Conservation (phyloP, 2,888 invertebrate genomes). For the Spicauda simplicius region DNA sequence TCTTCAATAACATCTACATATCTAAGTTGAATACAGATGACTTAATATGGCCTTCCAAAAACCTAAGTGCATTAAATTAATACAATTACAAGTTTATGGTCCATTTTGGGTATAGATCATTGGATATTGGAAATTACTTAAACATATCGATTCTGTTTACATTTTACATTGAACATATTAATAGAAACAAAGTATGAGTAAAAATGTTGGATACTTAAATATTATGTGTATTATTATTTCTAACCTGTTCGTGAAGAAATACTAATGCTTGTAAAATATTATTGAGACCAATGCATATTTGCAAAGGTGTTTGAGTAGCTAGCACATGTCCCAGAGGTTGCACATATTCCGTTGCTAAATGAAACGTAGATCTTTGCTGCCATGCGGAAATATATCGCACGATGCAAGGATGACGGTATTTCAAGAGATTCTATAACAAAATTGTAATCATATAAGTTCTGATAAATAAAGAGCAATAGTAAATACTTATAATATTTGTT, state of each 20-base stretch:
- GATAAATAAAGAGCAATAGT: not conserved
- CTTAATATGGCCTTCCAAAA: too few relatives aligned
- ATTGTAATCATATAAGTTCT: not conserved
- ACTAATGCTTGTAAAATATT: constrained; percentile 92
- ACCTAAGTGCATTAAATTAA: too few relatives aligned
- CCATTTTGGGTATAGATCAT: too few relatives aligned
- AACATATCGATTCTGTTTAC: too few relatives aligned
- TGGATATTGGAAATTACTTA: too few relatives aligned
- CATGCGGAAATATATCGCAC: constrained; percentile 92
- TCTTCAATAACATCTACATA: too few relatives aligned
- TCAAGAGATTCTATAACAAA: constrained; percentile 90
- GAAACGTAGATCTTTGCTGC: constrained; percentile 90
- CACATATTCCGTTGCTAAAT: constrained; percentile 93
- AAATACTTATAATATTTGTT: not conserved
- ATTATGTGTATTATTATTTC: constrained; percentile 23
- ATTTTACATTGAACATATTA: too few relatives aligned
- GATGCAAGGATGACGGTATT: constrained; percentile 94
- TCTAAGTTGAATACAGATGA: too few relatives aligned
- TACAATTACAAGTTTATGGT: too few relatives aligned
- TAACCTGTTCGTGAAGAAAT: constrained; percentile 92
- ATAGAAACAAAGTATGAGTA: too few relatives aligned
- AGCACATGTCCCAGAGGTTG: constrained; percentile 89
- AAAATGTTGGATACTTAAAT: too few relatives aligned
- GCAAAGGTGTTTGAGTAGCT: constrained; percentile 88
- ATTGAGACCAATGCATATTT: constrained; percentile 93